These are phyloP conservation scores for Lepus europaeus DNA, from an alignment of 2,113 vertebrate genomes.

Conservation along the genomic window DNA sequence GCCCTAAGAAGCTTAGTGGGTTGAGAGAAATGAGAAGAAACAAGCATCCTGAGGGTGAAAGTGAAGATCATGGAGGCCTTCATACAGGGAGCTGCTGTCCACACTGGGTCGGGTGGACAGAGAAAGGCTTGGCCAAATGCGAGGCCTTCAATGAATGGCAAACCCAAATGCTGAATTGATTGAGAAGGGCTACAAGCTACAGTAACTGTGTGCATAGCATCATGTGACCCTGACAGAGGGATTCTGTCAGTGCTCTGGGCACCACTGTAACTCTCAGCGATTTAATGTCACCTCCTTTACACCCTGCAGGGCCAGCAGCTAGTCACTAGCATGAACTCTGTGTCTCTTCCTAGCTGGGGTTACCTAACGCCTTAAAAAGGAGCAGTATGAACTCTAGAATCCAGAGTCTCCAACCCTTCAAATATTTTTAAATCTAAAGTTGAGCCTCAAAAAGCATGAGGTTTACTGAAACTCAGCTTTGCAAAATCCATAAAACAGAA, in stretches of 20 bases:
- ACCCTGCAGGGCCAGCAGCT: background rate
- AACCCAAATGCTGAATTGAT: background rate
- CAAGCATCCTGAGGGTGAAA: background rate
- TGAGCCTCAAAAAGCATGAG: conserved; percentile 43
- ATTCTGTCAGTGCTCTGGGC: background rate
- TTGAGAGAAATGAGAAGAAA: background rate
- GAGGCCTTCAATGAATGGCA: background rate
- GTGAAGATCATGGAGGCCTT: background rate
- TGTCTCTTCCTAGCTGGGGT: background rate
- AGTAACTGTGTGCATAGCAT: background rate
- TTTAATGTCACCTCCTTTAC: background rate
- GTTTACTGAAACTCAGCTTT: conserved; percentile 69
- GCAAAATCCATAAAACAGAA: conserved; percentile 66
- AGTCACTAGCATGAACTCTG: background rate
- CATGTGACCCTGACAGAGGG: background rate
- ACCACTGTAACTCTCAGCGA: background rate
- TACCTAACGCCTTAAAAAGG: background rate
- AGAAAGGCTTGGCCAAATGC: background rate
- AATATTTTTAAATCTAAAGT: conserved; percentile 68
- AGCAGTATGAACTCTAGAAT: background rate
- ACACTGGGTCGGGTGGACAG: background rate
- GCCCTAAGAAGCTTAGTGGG: background rate
- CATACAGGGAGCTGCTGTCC: no score
- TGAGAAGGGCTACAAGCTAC: background rate
- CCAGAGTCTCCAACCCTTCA: conserved; percentile 4